Percentiles rank a stretch among this genome's conserved stretches.
phyloP scores from a whole-genome alignment of 1,140 invertebrate species.

The Papilio polytes region DNA sequence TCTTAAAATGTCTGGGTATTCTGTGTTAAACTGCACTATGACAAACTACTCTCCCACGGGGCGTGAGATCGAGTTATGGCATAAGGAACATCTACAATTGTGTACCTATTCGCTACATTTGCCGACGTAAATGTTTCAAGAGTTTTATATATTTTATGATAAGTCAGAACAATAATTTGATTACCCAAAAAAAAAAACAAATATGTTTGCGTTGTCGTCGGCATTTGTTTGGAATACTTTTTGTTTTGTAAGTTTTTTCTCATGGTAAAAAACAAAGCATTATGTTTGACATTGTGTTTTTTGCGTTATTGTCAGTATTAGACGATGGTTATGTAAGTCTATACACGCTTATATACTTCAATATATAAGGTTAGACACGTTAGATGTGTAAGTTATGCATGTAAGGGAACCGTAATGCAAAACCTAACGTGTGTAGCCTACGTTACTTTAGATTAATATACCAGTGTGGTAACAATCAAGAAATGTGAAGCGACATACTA shows the following conservation, averaged over 20 bases:
- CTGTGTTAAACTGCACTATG: background rate
- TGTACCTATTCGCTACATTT: background rate
- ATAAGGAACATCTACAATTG: background rate
- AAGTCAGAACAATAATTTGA: background rate
- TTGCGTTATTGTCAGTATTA: background rate
- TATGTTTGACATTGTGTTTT: slow-evolving; percentile 4
- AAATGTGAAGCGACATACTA: background rate
- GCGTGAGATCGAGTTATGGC: background rate
- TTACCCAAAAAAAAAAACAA: slow-evolving; percentile 12
- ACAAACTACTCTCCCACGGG: background rate
- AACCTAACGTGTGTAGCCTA: background rate
- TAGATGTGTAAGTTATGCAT: background rate
- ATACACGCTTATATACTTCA: background rate
- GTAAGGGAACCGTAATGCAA: background rate
- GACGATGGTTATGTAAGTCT: background rate
- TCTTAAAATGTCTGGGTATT: background rate
- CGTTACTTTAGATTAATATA: background rate
- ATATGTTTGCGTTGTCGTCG: background rate
- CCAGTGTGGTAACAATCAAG: background rate
- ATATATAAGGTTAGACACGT: background rate
- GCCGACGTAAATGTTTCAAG: background rate
- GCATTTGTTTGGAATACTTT: slow-evolving; percentile 5
- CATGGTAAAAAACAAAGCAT: slow-evolving; percentile 17
- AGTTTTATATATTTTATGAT: slow-evolving; percentile 22
- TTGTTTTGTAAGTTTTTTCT: slow-evolving; percentile 13